phyloP scores from a whole-genome alignment of 2,113 vertebrate genomes.

The Cephalopterus ornatus region DNA sequence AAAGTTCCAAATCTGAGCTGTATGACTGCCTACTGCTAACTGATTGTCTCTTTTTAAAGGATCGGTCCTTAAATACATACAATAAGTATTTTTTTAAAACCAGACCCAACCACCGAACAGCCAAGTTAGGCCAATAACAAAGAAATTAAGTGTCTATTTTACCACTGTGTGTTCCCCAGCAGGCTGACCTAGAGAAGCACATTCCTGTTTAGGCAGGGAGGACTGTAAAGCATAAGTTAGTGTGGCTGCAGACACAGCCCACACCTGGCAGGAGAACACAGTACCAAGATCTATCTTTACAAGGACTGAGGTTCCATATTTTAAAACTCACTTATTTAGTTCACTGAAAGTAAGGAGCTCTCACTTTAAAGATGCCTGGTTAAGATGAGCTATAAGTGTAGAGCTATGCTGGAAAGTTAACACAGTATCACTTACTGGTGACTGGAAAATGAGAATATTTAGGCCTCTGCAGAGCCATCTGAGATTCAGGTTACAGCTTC shows the following conservation, averaged over 20 bases:
- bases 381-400: neutral
- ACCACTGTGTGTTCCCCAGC: neutral
- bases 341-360: neutral
- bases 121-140: neutral
- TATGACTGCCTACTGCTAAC: neutral
- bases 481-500: conserved; percentile 14
- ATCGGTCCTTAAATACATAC: neutral
- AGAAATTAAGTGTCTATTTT: neutral
- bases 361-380: neutral
- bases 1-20: neutral
- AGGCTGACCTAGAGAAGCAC: neutral
- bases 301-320: no score
- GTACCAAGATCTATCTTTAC: neutral
- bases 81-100: neutral
- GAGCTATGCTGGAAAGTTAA: neutral
- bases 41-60: neutral
- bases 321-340: neutral
- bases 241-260: neutral
- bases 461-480: neutral
- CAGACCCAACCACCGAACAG: neutral
- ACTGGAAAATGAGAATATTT: neutral
- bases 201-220: neutral
- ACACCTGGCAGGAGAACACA: neutral
- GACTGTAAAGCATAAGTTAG: neutral
- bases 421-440: conserved; percentile 11